These are phyloP conservation scores for Brachyhypopomus gauderio DNA, from an alignment of 2,113 vertebrate species.

Conservation along the genomic window DNA sequence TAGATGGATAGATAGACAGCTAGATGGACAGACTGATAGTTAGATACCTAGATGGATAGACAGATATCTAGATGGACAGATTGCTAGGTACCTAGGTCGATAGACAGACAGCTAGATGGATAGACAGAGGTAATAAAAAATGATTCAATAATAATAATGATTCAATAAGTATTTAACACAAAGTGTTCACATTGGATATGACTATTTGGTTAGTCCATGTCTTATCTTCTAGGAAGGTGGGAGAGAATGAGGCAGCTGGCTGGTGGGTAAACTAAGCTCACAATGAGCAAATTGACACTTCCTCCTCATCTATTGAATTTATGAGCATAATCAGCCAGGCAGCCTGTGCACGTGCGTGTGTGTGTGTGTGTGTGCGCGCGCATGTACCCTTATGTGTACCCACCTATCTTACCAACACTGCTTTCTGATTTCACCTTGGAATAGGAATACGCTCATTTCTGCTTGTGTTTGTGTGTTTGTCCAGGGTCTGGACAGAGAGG, in stretches of 20 bases:
- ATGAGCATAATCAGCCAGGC: conserved; percentile 30
- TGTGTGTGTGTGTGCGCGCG: not conserved
- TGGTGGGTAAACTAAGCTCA: conserved; percentile 13
- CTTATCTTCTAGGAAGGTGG: not conserved
- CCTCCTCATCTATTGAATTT: conserved; percentile 36
- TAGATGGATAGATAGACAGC: too few species aligned
- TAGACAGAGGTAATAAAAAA: too few species aligned
- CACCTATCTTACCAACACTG: not conserved
- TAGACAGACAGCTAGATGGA: too few species aligned
- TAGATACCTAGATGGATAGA: too few species aligned
- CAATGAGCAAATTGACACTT: conserved; percentile 34
- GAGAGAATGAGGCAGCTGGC: not conserved
- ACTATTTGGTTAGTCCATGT: conserved; percentile 28
- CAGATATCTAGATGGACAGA: too few species aligned
- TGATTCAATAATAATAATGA: too few species aligned
- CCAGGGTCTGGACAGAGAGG: not conserved
- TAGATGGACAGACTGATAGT: too few species aligned
- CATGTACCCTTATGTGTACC: too few species aligned
- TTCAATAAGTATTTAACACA: not conserved
- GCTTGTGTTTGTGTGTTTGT: conserved; percentile 23
- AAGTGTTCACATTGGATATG: too few species aligned
- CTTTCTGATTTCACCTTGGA: conserved; percentile 15
- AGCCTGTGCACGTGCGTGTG: conserved; percentile 5
- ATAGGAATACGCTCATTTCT: conserved; percentile 27
- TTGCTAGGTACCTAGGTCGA: too few species aligned